Conservation (phyloP, 1,140 invertebrate species). For the Sminthurides bifidus region DNA sequence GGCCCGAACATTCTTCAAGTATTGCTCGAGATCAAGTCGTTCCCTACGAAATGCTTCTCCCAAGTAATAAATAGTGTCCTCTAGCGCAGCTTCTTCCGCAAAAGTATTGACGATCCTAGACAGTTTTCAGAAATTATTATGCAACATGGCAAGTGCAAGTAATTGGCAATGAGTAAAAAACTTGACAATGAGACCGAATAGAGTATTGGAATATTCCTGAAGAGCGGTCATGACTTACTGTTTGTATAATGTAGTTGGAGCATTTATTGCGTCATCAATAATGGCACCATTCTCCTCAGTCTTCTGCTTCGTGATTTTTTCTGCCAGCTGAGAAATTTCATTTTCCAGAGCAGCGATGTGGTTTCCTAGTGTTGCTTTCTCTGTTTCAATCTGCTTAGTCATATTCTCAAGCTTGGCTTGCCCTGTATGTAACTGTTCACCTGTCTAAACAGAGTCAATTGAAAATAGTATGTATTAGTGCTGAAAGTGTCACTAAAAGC, state of each 20-base stretch:
- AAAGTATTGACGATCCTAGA: conserved; percentile 79
- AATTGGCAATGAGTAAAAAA: background rate
- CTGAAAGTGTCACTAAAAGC: no score
- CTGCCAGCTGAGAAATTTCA: conserved; percentile 74
- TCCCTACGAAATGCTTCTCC: conserved; percentile 87
- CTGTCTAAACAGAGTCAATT: conserved; percentile 14
- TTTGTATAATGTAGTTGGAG: conserved; percentile 89
- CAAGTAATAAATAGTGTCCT: conserved; percentile 97
- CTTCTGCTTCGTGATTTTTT: conserved; percentile 62
- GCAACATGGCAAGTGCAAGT: background rate
- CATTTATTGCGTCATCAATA: conserved; percentile 92
- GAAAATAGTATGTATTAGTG: no score
- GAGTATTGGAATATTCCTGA: background rate
- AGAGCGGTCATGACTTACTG: conserved; percentile 49
- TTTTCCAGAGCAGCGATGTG: conserved; percentile 71
- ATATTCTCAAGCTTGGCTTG: conserved; percentile 15
- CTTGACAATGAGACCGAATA: background rate
- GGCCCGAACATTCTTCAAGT: conserved; percentile 90
- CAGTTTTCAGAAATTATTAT: conserved; percentile 10
- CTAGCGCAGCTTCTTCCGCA: conserved; percentile 93
- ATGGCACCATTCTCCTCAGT: conserved; percentile 65
- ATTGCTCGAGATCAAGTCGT: conserved; percentile 89
- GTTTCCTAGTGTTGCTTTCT: conserved; percentile 60
- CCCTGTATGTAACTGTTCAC: conserved; percentile 24
- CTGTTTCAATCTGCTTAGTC: conserved; percentile 23